These are phyloP conservation scores for Apostichopus japonicus DNA, from an alignment of 35 echinoderm and acorn worm genomes.

Conservation along the genomic window DNA sequence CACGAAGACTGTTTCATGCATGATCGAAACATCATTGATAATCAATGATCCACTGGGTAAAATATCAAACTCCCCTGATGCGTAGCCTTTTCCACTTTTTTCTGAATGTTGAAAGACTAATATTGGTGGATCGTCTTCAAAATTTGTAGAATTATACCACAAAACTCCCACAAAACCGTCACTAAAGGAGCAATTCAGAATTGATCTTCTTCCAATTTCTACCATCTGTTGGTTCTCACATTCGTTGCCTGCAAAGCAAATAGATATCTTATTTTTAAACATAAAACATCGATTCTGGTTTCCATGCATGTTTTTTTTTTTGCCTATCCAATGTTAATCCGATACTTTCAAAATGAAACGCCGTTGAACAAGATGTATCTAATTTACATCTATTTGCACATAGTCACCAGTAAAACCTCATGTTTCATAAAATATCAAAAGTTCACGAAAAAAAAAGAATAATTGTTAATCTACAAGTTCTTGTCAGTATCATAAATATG, in stretches of 20 bases:
- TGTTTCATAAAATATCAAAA: no score
- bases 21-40: not conserved
- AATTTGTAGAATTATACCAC: constrained; percentile 2
- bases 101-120: not conserved
- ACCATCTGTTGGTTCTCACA: not conserved
- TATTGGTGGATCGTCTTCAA: not conserved
- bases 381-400: no score
- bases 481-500: no score
- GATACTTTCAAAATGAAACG: no score
- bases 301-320: no score
- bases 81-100: not conserved
- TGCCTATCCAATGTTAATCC: no score
- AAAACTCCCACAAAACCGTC: not conserved
- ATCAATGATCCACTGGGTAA: not conserved
- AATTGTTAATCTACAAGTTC: no score
- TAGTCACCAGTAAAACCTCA: no score
- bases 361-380: no score
- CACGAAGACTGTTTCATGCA: not conserved
- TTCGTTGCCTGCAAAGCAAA: not conserved
- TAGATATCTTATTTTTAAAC: no score
- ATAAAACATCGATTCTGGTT: no score
- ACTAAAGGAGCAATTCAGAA: not conserved
- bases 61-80: not conserved
- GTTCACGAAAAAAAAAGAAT: no score
- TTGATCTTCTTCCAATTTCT: not conserved